Base-by-base conservation (phyloP, 2,113 vertebrate species). In the Seriola aureovittata region DNA sequence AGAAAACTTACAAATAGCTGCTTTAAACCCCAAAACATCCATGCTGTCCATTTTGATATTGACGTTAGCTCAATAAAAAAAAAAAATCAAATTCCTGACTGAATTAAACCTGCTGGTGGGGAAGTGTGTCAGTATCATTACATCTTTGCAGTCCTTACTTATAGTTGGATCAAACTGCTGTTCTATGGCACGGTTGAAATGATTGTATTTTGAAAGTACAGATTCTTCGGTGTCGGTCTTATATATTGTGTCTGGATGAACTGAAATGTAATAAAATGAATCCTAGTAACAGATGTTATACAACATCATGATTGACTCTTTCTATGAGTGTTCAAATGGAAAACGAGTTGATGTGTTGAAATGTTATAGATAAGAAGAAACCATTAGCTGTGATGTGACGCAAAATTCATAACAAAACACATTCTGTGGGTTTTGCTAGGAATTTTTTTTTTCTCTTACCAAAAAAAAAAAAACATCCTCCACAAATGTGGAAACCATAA, bases 381-480 rank as follows among this genome's bases (percentile, higher is more conserved):
- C 13, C 48, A 46, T 77, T 71, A 54, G 10, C 34, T 74, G 21
- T 40, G 71, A 46, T 64, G 46, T 50, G 23, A 65, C 46, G 50
- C 5, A 0, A 70, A 50, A 68, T 34, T 23, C 25, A 23, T 4
- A 65, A 67, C 50, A 44, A 25, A 23, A 64, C 21, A 36, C 48
- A 54, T 38, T 67, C 21, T 63, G 71, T 48, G 72, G 29, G 69
- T 72, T 85, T 69, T 79, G 5, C 44, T 72, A 60, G 4, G 14
- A 75, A 52, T 44, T 23, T 54, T 63, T 71, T 29, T 42, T 63
- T 54, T 44, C 21, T 29, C 3, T 36, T 29, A 40, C 8, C 54
- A 32, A 65, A 48, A 1, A 2, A 42, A 29, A 29, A 29, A 29
- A 29, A 29, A 29, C 29, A 29, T 67, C 64, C 42, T 69, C 32